phyloP scores from a whole-genome alignment of 2,797 vertebrate species.

The Scomberomorus guttatus region DNA sequence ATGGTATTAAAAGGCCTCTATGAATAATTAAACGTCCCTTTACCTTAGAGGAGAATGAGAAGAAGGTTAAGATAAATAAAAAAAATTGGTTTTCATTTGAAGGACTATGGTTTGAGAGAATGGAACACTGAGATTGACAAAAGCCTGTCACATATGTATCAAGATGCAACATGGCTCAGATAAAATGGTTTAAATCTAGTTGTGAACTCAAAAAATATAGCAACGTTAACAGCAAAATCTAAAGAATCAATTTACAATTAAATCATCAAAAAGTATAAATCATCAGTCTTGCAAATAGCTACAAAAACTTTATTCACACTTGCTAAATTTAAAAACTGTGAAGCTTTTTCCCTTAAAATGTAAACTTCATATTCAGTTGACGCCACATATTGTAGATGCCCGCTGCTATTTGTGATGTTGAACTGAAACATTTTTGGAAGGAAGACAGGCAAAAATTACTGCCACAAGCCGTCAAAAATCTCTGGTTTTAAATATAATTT shows the following conservation, averaged over 20 bases:
- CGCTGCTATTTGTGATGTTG: neutral
- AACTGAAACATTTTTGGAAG: no score
- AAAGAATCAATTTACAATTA: neutral
- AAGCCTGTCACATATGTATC: neutral
- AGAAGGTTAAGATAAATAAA: neutral
- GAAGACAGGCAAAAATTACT: neutral
- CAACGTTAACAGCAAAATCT: neutral
- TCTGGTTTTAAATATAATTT: no score
- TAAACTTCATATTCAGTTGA: neutral
- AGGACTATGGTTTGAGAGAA: neutral
- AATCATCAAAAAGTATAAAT: neutral
- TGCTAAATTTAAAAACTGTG: neutral
- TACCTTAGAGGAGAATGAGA: neutral
- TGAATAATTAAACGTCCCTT: neutral
- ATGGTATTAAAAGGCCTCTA: neutral
- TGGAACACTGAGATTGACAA: neutral
- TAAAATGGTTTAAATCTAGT: neutral
- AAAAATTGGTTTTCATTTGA: neutral
- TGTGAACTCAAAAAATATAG: constrained; percentile 13
- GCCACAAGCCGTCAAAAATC: neutral
- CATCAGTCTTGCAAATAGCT: neutral
- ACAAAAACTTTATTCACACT: neutral
- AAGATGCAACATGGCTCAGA: neutral
- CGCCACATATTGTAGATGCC: neutral
- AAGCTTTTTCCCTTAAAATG: neutral